Evolutionary conservation across 2,113 vertebrate species (phyloP), one percentile per base, ranked within the genome.

Genomic region (Marcusenius ussheri): DNA sequence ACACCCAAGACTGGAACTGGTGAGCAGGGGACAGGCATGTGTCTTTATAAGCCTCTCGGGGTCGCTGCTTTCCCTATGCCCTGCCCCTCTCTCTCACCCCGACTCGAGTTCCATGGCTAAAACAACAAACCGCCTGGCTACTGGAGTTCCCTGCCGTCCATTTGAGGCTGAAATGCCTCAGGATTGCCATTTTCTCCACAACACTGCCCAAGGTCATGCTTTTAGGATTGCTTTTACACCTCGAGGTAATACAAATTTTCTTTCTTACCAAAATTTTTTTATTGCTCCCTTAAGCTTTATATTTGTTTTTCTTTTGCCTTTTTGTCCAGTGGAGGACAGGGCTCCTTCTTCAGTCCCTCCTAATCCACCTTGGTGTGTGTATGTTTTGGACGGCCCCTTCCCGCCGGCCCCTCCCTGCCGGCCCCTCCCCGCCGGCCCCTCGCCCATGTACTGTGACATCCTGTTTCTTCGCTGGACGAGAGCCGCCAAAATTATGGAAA

Each of bases 401-500:
- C 89, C 92, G 5, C 19, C 92, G 90, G 91, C 77, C 87, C 77
- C 24, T 21, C 53, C n/a, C n/a, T n/a, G n/a, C n/a, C 74, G 80
- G 84, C 89, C 83, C 51, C 53, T 88, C 89, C 93, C 89, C 92
- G 5, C 19, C 92, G 90, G 91, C 77, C 87, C 77, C 24, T 21
- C 53, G 21, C 21, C 53, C 53, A 56, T 62, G 90, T 91, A 93
- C 88, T 91, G 93, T 93, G 91, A 93, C 92, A 92, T 93, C 93
- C 93, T 93, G 92, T 91, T 91, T 70, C 93, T 77, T 88, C 86
- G 90, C 56, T 35, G 91, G 35, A 91, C 35, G 31, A 90, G 88
- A 91, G 90, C 89, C 24, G 77, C 90, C 89, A 88, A 92, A 88
- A 90, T 89, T 90, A 92, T 92, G 88, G 89, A 92, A 91, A 92